Evolutionary conservation across 2,888 invertebrate species (phyloP).

Genomic region (Ophion costatus): DNA sequence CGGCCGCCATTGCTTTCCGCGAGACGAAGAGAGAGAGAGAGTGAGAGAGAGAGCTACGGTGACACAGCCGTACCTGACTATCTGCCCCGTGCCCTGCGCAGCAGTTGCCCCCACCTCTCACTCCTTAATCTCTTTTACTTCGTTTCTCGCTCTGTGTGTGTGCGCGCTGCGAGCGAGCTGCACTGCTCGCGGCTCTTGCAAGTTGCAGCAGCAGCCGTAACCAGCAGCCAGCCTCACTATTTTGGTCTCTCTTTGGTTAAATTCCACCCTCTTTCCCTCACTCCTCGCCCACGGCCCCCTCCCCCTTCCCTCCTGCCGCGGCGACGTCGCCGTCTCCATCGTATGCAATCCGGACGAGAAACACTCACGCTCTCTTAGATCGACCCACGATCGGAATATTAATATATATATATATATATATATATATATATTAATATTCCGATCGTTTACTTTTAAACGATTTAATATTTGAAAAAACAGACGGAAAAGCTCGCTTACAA

Average conservation of each 20-base stretch:
- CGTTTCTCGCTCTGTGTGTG: conserved; percentile 42
- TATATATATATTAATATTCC: conserved; percentile 22
- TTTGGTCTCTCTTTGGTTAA: conserved; percentile 70
- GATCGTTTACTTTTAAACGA: no score
- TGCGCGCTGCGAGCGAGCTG: conserved; percentile 30
- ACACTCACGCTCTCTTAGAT: conserved; percentile 60
- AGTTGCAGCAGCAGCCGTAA: conserved; percentile 54
- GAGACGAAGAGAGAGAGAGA: conserved; percentile 51
- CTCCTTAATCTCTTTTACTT: conserved; percentile 57
- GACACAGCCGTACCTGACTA: conserved; percentile 70
- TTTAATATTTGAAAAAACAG: no score
- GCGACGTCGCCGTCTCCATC: conserved; percentile 33
- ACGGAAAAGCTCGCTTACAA: no score
- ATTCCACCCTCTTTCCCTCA: conserved; percentile 63
- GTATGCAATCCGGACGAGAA: conserved; percentile 60
- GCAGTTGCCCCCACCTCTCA: conserved; percentile 39
- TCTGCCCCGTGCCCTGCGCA: conserved; percentile 63
- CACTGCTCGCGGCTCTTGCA: conserved; percentile 62
- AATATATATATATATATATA: conserved; percentile 35
- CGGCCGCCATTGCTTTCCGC: conserved; percentile 46
- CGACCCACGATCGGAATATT: conserved; percentile 59
- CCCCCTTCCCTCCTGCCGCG: conserved; percentile 29
- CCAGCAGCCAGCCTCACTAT: conserved; percentile 67
- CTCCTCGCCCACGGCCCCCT: conserved; percentile 14
- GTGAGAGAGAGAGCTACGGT: conserved; percentile 48